Evolutionary conservation across 2,113 vertebrate species (phyloP).

Genomic region (Mystacornis crossleyi): DNA sequence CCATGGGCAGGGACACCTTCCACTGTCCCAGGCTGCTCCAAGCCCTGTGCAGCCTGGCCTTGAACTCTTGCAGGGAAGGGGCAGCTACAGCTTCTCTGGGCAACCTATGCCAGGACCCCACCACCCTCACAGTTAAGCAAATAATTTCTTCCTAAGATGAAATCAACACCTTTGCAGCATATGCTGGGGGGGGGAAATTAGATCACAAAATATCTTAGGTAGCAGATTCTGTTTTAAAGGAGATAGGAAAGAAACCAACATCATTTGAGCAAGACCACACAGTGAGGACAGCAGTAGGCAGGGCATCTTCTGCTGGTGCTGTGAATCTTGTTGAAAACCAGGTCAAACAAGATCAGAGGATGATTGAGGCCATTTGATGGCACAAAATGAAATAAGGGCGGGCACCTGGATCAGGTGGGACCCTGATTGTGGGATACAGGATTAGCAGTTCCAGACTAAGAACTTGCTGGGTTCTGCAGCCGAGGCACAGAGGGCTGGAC

Average conservation of each 20-base stretch:
- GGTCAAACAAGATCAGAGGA: background rate
- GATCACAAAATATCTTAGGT: background rate
- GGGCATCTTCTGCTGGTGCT: background rate
- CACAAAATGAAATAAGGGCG: background rate
- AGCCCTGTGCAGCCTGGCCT: background rate
- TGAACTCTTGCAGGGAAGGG: background rate
- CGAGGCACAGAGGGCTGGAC: background rate
- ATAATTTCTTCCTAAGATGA: background rate
- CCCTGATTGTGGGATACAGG: accelerated
- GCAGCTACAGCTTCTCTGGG: background rate
- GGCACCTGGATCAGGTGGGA: background rate
- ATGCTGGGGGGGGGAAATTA: accelerated
- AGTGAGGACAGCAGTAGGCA: background rate
- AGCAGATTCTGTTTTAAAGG: background rate
- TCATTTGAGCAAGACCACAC: background rate
- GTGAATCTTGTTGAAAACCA: background rate
- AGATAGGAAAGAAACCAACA: background rate
- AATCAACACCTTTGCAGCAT: background rate
- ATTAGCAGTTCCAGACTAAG: background rate
- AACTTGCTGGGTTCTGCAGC: background rate
- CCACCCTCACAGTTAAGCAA: background rate
- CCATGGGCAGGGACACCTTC: background rate
- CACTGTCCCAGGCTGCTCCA: background rate
- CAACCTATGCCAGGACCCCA: background rate
- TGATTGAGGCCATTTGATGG: background rate